phyloP scores from a whole-genome alignment of 2,797 vertebrate species.

The Clarias fuscus region DNA sequence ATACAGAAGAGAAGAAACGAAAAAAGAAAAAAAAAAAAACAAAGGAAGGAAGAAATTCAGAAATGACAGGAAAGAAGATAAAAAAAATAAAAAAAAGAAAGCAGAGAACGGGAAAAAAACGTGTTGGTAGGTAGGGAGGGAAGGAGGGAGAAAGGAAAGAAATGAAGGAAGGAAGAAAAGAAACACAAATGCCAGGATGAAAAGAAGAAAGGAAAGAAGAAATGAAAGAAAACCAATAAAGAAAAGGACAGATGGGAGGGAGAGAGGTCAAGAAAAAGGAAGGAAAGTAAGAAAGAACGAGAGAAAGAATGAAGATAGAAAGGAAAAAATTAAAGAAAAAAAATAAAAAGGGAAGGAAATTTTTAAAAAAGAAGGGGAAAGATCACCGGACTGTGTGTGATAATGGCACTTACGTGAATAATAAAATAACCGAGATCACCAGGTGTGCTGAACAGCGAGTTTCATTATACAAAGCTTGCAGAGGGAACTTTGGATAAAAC shows the following conservation, averaged over 20 bases:
- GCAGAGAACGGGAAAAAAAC: fast-evolving
- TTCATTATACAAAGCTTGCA: too few relatives aligned
- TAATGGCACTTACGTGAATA: too few relatives aligned
- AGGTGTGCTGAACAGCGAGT: too few relatives aligned
- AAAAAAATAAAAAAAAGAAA: background rate
- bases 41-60: background rate
- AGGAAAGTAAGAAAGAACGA: too few relatives aligned
- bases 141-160: background rate
- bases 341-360: too few relatives aligned
- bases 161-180: constrained; percentile 2
- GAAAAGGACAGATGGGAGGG: background rate
- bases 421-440: too few relatives aligned
- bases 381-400: too few relatives aligned
- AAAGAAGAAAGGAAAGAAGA: background rate
- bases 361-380: too few relatives aligned
- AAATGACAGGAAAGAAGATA: background rate
- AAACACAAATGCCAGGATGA: too few relatives aligned
- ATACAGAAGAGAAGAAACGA: background rate
- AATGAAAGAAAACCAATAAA: background rate
- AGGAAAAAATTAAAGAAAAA: too few relatives aligned
- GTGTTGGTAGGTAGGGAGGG: background rate
- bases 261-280: background rate
- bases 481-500: too few relatives aligned
- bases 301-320: too few relatives aligned
- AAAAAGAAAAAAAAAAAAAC: background rate